Evolutionary conservation across 2,888 invertebrate species (phyloP), one percentile per base, ranked within the genome.

Genomic region (Meganola albula): DNA sequence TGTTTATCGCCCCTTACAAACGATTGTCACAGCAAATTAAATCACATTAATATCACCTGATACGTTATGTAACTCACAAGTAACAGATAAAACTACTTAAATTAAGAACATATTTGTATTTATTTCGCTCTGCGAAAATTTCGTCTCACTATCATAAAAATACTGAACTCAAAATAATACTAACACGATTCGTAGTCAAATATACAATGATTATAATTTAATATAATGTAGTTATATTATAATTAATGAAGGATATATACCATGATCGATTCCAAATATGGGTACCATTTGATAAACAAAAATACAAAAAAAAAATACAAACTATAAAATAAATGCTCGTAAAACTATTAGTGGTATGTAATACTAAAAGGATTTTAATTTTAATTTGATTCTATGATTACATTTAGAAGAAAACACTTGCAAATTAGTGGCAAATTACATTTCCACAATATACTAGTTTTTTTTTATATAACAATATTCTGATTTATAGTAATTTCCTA

Each of bases 31-130:
- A 84, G 82, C 80, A 79, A 79, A 66, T 63, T 61, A 76, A 48
- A 84, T 83, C 83, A 84, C 83, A 73, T 67, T n/a, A 43, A 77
- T 80, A 79, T 77, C 75, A 59, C 59, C 45, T 52, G 67, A 77
- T 74, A 80, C 72, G 48, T 58, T 52, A 62, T 58, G 53, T 56
- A 63, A 64, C n/a, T 5, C 56, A 67, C 63, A 54, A 55, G 56
- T 36, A 59, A 65, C 53, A 20, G 49, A 55, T 53, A 50, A 52
- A 61, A 49, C 47, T 58, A 65, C 59, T 53, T 63, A 63, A 59
- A 61, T 54, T 58, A 61, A 69, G 60, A 63, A 61, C 49, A 42
- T n/a, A n/a, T 7, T 31, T 50, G 37, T n/a, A 62, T 58, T 54
- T 56, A 58, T 57, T 74, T 74, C 82, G 83, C 82, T 72, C 68